phyloP scores from a whole-genome alignment of 2,113 vertebrate species.

The Macquaria australasica region DNA sequence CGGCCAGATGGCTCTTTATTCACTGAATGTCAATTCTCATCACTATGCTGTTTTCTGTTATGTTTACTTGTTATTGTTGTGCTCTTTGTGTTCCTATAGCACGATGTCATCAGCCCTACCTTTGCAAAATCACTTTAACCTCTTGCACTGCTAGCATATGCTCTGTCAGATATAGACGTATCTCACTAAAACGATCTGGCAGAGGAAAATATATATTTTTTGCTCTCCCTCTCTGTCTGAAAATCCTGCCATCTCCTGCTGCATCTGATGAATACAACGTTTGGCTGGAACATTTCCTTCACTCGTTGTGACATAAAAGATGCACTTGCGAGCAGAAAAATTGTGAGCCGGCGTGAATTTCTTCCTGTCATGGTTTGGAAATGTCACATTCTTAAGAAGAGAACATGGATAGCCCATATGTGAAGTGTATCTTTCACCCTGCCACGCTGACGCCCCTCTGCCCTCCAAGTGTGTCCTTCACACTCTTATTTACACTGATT shows the following conservation, averaged over 20 bases:
- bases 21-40: slow-evolving; percentile 34
- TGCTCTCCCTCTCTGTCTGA: slow-evolving; percentile 20
- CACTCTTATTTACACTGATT: slow-evolving; percentile 64
- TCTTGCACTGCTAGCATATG: slow-evolving; percentile 51
- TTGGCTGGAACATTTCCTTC: slow-evolving; percentile 33
- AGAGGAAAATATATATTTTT: background rate
- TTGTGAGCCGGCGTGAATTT: background rate
- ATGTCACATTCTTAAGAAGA: slow-evolving; percentile 2
- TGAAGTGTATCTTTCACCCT: slow-evolving; percentile 12
- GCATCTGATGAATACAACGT: slow-evolving; percentile 13
- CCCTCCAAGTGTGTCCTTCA: slow-evolving; percentile 71
- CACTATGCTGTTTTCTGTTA: slow-evolving; percentile 19
- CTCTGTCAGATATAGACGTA: slow-evolving; percentile 44
- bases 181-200: slow-evolving; percentile 59
- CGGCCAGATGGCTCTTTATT: slow-evolving; percentile 38
- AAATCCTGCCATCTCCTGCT: slow-evolving; percentile 5
- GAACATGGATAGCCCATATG: background rate
- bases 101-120: slow-evolving; percentile 24
- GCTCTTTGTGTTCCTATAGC: slow-evolving; percentile 22
- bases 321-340: background rate
- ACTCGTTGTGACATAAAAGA: slow-evolving; percentile 26
- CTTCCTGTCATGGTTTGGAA: background rate
- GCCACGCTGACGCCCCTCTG: slow-evolving; percentile 21
- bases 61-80: slow-evolving; percentile 18
- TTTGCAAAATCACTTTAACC: slow-evolving; percentile 46